Percentiles rank a stretch among this genome's conserved stretches.
Evolutionary conservation across 2,888 invertebrate genomes (phyloP).

Genomic region (Erynnis tages): DNA sequence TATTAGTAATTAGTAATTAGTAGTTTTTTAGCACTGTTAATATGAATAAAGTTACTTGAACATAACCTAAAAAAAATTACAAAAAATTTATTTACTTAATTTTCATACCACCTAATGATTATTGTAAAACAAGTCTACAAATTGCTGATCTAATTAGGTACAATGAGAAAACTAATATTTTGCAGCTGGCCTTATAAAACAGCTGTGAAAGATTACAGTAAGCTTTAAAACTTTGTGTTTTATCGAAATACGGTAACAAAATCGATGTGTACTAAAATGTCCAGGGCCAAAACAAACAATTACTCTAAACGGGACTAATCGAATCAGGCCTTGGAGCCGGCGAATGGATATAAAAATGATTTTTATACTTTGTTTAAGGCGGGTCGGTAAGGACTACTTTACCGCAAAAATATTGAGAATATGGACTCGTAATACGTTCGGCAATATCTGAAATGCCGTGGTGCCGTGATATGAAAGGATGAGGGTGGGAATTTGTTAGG

Average conservation of each 20-base stretch:
- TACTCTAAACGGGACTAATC: conserved; percentile 31
- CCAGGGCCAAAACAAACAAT: conserved; percentile 35
- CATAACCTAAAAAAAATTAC: too few species aligned
- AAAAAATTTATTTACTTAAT: too few species aligned
- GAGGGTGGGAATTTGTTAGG: conserved; percentile 54
- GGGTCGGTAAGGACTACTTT: conserved; percentile 3
- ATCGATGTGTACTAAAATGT: conserved; percentile 29
- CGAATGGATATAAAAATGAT: conserved; percentile 15
- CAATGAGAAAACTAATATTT: too few species aligned
- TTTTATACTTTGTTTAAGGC: conserved; percentile 17
- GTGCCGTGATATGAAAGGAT: conserved; percentile 56
- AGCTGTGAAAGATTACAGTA: too few species aligned
- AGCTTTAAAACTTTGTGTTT: too few species aligned
- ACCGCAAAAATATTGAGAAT: conserved; percentile 38
- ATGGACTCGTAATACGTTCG: conserved; percentile 50
- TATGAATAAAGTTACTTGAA: too few species aligned
- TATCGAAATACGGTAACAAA: not conserved
- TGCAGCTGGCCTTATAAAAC: too few species aligned
- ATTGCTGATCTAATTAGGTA: too few species aligned
- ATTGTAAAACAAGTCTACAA: too few species aligned
- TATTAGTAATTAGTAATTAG: too few species aligned
- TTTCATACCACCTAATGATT: too few species aligned
- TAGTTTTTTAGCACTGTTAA: too few species aligned
- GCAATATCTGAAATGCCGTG: conserved; percentile 56
- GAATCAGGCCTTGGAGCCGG: conserved; percentile 17